phyloP scores from a whole-genome alignment of 2,113 vertebrate genomes.

The Panthera uncia region DNA sequence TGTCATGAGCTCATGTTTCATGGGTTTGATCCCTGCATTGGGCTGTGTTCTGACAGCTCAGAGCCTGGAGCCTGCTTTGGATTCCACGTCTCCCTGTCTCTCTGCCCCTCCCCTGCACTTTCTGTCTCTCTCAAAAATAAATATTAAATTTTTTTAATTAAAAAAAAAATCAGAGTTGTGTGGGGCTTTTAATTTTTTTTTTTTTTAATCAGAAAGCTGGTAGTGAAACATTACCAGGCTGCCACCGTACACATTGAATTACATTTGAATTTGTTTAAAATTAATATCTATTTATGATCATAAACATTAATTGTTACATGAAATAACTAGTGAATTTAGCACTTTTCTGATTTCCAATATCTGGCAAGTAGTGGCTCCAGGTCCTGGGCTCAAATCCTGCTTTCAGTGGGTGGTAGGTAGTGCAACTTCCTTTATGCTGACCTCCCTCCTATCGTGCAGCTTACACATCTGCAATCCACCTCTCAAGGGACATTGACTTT shows the following conservation, averaged over 20 bases:
- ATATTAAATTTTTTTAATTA: too few species aligned
- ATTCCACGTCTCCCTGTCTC: too few species aligned
- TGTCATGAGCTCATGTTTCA: too few species aligned
- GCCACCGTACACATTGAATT: neutral
- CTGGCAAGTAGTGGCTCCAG: neutral
- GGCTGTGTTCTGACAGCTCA: too few species aligned
- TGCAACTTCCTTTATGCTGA: neutral
- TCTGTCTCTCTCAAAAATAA: too few species aligned
- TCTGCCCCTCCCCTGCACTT: too few species aligned
- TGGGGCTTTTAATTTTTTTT: neutral
- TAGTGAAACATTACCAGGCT: neutral
- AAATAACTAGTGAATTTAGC: neutral
- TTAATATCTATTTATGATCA: neutral
- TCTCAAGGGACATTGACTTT: too few species aligned
- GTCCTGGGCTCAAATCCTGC: neutral
- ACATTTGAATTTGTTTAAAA: neutral
- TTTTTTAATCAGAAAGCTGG: neutral
- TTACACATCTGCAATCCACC: fast-evolving
- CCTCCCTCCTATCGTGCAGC: neutral
- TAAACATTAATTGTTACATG: neutral
- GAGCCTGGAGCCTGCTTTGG: too few species aligned
- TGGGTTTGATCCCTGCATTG: too few species aligned
- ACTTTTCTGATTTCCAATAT: neutral
- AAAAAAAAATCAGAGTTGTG: too few species aligned
- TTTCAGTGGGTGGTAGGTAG: neutral